Base-by-base conservation (phyloP, 2,888 invertebrate species). In the Crocallis elinguaria region DNA sequence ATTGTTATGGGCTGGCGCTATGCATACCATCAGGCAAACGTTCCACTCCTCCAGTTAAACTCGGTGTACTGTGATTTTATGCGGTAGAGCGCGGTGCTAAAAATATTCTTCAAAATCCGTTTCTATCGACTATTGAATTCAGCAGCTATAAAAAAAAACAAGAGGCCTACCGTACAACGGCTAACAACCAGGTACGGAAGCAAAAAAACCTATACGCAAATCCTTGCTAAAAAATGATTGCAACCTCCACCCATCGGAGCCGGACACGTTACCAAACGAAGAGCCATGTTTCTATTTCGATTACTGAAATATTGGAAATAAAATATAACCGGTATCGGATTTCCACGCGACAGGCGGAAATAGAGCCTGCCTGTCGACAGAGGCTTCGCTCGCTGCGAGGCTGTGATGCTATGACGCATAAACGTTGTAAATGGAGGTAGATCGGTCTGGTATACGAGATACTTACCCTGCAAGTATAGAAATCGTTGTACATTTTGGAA, bases 291-390 rank as follows among this genome's bases (percentile, higher is more conserved):
- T 80, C 82, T 81, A 82, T 84, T 84, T 81, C 82, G 76, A 83
- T 81, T 77, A 81, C 77, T 77, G 78, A 82, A 81, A 78, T 80
- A 82, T 82, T 78, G 76, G 68, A 75, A 80, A 82, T 80, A 80
- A 86, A 85, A 86, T 84, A 84, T 82, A 79, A 80, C 77, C 74
- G 76, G 77, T 87, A 88, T 87, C 87, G 82, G 72, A 80, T 85
- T 86, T 83, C 80, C 81, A 82, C 76, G 79, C 82, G 88, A 87
- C 88, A 78, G 77, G 75, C 87, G 88, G 88, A 89, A 88, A 89
- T 90, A 86, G 87, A 88, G 80, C 83, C 76, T 77, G 82, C 75
- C 81, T 77, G 79, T 80, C 64, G 64, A 52, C 64, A 49, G 57
- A 39, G 38, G 42, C 25, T 12, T 29, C 7, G 32, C 30, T 49